Percentiles rank a stretch among this genome's conserved stretches.
phyloP scores from a whole-genome alignment of 2,888 invertebrate species.

The Dasysyrphus albostriatus region DNA sequence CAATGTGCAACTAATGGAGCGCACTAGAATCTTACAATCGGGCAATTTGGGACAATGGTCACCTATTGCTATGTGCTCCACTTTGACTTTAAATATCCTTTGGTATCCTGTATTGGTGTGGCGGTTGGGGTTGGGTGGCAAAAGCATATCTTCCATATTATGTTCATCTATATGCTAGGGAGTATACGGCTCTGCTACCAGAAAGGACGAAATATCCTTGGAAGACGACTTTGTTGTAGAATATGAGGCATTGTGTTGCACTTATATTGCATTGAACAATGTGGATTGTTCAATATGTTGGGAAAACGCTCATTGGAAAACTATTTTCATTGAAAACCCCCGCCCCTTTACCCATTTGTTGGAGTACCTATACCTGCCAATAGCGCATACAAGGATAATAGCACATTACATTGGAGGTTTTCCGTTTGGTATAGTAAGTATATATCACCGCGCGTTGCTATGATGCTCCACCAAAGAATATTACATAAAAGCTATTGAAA shows the following conservation, averaged over 20 bases:
- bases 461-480: slow-evolving; percentile 41
- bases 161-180: background rate
- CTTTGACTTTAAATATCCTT: slow-evolving; percentile 66
- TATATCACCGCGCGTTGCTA: slow-evolving; percentile 57
- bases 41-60: slow-evolving; percentile 75
- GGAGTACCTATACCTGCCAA: slow-evolving; percentile 6
- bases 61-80: slow-evolving; percentile 61
- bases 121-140: background rate
- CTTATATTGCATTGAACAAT: slow-evolving; percentile 47
- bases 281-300: slow-evolving; percentile 54
- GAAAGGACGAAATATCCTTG: slow-evolving; percentile 48
- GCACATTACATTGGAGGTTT: slow-evolving; percentile 60
- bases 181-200: too few species aligned
- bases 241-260: slow-evolving; percentile 50
- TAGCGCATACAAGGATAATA: slow-evolving; percentile 49
- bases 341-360: background rate
- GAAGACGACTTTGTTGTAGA: slow-evolving; percentile 36
- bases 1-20: slow-evolving; percentile 75
- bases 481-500: slow-evolving; percentile 72
- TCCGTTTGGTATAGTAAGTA: slow-evolving; percentile 28
- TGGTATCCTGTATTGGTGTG: slow-evolving; percentile 7
- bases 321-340: slow-evolving; percentile 55
- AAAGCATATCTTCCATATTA: background rate
- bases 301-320: slow-evolving; percentile 67
- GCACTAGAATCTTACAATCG: slow-evolving; percentile 74